Evolutionary conservation across 2,888 invertebrate genomes (phyloP), one percentile per base, ranked within the genome.

Genomic region (Sialis lutaria): DNA sequence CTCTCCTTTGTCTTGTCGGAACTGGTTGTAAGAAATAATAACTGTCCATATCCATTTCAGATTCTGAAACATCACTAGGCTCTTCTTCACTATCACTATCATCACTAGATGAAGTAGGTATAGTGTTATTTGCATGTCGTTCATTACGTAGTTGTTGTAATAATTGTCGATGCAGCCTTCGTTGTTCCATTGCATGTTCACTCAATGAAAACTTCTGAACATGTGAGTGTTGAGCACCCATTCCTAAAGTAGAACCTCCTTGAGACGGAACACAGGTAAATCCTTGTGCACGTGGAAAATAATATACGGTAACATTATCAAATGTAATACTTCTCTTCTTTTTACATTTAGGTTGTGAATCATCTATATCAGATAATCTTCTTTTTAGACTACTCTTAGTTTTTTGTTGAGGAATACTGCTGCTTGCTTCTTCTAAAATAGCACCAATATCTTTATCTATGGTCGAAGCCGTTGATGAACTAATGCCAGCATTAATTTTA

Each of bases 1-100:
- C 83, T 49, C 95, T 70, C 50, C 96, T 75, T 64, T 93, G 93
- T 57, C 91, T 74, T 4, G 92, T 90, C 6, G 93, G 84, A 48
- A 96, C 87, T 6, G 96, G 95, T 65, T 95, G 83, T 45, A 91
- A 68, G 60, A 91, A 91, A 60, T 90, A 90, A 62, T 86, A 90
- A 58, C 83, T 85, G 56, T 91, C 91, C 55, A 85, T 75, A 63
- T 91, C 91, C 55, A 88, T 70, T 60, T 92, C 90, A 8, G 85
- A 82, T 61, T 84, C 85, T 50, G 80, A 80, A 53, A 77, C 79
- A 56, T 88, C 86, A 59, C 84, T 85, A 1, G 79, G 70, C 60
- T 87, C 84, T 58, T 88, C 86, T 56, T 89, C 87, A 46, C 86
- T 86, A 58, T 88, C 86, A 57, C 84, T 84, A 48, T 88, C 87